Conservation (phyloP, 2,888 invertebrate species). For the Criorhina ranunculi region DNA sequence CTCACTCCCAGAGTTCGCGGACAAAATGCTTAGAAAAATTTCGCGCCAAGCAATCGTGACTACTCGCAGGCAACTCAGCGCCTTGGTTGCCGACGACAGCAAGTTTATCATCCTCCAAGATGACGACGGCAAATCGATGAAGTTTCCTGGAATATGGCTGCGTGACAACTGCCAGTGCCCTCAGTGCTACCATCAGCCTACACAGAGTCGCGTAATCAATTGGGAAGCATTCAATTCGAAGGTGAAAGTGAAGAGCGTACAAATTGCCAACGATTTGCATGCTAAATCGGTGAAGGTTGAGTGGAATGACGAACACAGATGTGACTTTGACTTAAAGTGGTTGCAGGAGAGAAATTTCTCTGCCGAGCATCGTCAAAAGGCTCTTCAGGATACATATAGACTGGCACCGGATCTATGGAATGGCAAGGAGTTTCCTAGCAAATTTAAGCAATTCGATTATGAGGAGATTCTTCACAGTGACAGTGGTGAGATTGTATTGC, state of each 20-base stretch:
- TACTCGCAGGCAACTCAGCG: conserved; percentile 44
- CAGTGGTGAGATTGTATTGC: conserved; percentile 81
- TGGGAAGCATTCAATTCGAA: conserved; percentile 86
- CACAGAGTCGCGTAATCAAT: conserved; percentile 87
- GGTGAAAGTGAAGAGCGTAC: conserved; percentile 82
- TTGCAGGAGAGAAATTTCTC: conserved; percentile 87
- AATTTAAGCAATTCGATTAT: conserved; percentile 86
- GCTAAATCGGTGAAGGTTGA: conserved; percentile 80
- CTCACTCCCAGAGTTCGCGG: neutral
- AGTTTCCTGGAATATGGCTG: conserved; percentile 89
- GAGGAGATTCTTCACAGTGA: conserved; percentile 85
- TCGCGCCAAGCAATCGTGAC: conserved; percentile 5
- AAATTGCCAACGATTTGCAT: conserved; percentile 55
- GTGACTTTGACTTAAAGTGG: conserved; percentile 86
- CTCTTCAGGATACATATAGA: conserved; percentile 85
- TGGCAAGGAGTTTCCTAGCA: conserved; percentile 85
- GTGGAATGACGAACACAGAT: conserved; percentile 88
- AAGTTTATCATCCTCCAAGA: conserved; percentile 46
- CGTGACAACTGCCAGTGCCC: conserved; percentile 91
- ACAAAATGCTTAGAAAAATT: conserved; percentile 25
- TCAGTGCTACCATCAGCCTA: conserved; percentile 87
- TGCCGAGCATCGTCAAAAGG: conserved; percentile 84
- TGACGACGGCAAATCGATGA: conserved; percentile 78
- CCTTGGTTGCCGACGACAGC: conserved; percentile 29
- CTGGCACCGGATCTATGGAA: conserved; percentile 86